Conservation (phyloP, 2,113 vertebrate species). For the Ascaphus truei region DNA sequence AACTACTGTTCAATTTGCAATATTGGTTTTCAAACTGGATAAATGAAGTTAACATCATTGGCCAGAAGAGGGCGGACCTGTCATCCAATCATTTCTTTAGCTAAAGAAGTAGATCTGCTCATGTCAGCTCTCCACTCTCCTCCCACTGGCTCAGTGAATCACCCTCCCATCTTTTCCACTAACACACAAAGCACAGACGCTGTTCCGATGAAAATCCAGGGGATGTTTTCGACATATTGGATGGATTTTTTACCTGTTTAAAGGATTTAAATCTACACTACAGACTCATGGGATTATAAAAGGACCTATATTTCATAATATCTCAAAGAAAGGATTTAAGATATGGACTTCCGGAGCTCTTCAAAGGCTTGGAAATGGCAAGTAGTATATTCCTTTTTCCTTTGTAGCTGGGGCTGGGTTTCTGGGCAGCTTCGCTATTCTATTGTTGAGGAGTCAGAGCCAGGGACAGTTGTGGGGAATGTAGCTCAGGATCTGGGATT, state of each 20-base stretch:
- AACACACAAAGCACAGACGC: conserved; percentile 9
- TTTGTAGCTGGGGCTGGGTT: conserved; percentile 56
- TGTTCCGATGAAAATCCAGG: conserved; percentile 1
- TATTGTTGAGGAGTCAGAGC: conserved; percentile 46
- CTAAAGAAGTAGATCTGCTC: background rate
- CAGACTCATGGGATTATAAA: background rate
- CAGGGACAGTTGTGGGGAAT: conserved; percentile 46
- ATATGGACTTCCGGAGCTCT: conserved; percentile 33
- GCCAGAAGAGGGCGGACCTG: conserved; percentile 16
- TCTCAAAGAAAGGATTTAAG: background rate
- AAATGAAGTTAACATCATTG: conserved; percentile 1
- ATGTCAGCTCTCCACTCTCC: conserved; percentile 2
- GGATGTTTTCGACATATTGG: background rate
- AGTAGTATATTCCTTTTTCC: conserved; percentile 46
- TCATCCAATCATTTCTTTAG: background rate
- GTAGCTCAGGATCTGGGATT: conserved; percentile 47
- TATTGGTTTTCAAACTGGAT: too few relatives aligned
- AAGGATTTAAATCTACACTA: background rate
- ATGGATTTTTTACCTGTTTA: background rate
- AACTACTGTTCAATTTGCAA: too few relatives aligned
- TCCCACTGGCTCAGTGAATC: conserved; percentile 22
- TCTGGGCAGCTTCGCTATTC: conserved; percentile 57
- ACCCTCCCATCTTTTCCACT: conserved; percentile 39
- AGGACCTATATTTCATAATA: background rate
- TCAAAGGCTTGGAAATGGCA: conserved; percentile 29